Evolutionary conservation across 2,888 invertebrate species (phyloP).

Genomic region (Scotopteryx bipunctaria): DNA sequence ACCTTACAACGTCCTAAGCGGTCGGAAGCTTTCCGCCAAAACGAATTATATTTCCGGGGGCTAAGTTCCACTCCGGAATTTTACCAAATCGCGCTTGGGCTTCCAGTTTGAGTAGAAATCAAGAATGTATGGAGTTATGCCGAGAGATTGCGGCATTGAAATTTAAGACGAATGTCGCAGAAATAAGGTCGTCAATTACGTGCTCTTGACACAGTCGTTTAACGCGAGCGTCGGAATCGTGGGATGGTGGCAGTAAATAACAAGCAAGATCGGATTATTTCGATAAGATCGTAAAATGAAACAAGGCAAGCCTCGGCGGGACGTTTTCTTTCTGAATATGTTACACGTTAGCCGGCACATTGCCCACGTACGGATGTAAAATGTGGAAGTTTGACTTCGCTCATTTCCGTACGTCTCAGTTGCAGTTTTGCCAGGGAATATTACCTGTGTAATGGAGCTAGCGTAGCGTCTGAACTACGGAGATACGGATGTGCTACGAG

Average conservation of each 20-base stretch:
- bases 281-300: slow-evolving; percentile 83
- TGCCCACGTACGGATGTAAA: slow-evolving; percentile 58
- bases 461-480: slow-evolving; percentile 10
- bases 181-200: slow-evolving; percentile 65
- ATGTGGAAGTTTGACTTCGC: slow-evolving; percentile 57
- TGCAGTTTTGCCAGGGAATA: slow-evolving; percentile 24
- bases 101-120: slow-evolving; percentile 47
- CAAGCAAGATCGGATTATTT: slow-evolving; percentile 81
- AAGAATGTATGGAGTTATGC: slow-evolving; percentile 59
- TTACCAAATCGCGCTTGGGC: slow-evolving; percentile 51
- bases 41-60: slow-evolving; percentile 58
- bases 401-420: slow-evolving; percentile 43
- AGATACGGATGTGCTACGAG: slow-evolving; percentile 24
- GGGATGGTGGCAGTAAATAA: slow-evolving; percentile 80
- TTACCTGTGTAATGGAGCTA: slow-evolving; percentile 3
- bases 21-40: slow-evolving; percentile 46
- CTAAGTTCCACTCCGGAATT: slow-evolving; percentile 54
- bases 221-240: slow-evolving; percentile 63
- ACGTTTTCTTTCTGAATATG: slow-evolving; percentile 73
- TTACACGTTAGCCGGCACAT: slow-evolving; percentile 61
- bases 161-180: slow-evolving; percentile 54
- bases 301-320: slow-evolving; percentile 74
- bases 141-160: slow-evolving; percentile 51
- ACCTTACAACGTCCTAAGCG: slow-evolving; percentile 54
- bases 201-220: slow-evolving; percentile 46